Evolutionary conservation across 2,113 vertebrate genomes (phyloP).

Genomic region (Oryzias curvinotus): DNA sequence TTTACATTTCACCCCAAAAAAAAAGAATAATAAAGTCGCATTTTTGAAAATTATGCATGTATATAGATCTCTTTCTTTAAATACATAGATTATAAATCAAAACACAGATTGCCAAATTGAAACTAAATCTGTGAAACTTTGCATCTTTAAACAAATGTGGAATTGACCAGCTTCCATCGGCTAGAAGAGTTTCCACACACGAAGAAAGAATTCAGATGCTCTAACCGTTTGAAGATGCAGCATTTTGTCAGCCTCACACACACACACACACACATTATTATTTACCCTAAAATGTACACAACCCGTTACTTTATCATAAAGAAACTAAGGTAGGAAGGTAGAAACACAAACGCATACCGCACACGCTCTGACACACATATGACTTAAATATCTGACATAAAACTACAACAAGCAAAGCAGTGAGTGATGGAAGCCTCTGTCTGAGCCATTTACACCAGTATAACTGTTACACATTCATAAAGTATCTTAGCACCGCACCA

Average conservation of each 20-base stretch:
- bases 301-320: too few species aligned
- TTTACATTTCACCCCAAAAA: constrained; percentile 26
- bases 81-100: constrained; percentile 42
- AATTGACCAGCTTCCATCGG: constrained; percentile 3
- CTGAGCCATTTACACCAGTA: constrained; percentile 11
- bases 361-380: neutral
- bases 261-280: neutral
- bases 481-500: neutral
- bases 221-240: constrained; percentile 18
- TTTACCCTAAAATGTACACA: constrained; percentile 9
- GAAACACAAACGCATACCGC: neutral
- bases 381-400: constrained; percentile 26
- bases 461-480: constrained; percentile 8
- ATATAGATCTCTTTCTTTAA: constrained; percentile 24
- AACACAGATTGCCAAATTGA: constrained; percentile 36
- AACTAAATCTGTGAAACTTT: constrained; percentile 24
- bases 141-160: constrained; percentile 42
- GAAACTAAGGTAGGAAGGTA: neutral
- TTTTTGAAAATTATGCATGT: constrained; percentile 38
- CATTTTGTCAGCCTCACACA: constrained; percentile 16
- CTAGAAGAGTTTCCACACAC: constrained; percentile 1
- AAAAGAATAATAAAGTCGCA: constrained; percentile 35
- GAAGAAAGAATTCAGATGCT: constrained; percentile 7
- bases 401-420: constrained; percentile 33
- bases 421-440: neutral